Evolutionary conservation across 2,888 invertebrate genomes (phyloP), one percentile per base, ranked within the genome.

Genomic region (Lottia gigantea): DNA sequence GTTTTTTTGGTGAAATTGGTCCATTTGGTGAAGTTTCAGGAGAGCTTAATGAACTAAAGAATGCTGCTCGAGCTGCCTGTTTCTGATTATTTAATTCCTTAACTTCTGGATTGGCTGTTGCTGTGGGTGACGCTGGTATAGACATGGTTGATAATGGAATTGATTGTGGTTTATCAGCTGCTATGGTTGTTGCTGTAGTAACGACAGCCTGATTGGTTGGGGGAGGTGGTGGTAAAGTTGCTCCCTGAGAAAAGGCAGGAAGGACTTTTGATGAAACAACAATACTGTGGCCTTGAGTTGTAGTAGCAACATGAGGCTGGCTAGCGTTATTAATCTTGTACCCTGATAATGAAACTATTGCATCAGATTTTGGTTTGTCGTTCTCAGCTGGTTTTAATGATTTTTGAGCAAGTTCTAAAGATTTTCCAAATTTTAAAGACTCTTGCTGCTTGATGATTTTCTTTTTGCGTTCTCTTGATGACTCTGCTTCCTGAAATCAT

Each of bases 371-470:
- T n/a, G 40, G 12, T 16, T 66, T 65, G 15, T 70, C 45, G 2
- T 45, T 25, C 40, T 68, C 55, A 62, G 71, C 64, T 23, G 81
- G 74, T 70, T 79, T 80, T 62, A 83, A 72, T 19, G 78, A 76
- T 67, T 79, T 80, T 26, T 74, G 73, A 16, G 85, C 85, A 40
- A 84, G 72, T 71, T 85, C 86, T 23, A 86, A 72, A 14, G 82
- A 78, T 71, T 85, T 85, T 23, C 84, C 83, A 75, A 86, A 85
- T 64, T 82, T 78, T n/a, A 85, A 71, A 14, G 83, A 74, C 66
- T 85, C 86, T 46, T 82, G 81, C 49, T 81, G 76, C 8, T 76
- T 74, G 0, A 73, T 73, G 7, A 86, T 78, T 65, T 84, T 82
- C 74, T 82, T 84, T 75, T 84, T 85, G 46, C 85, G 78, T 70